Evolutionary conservation across 2,888 invertebrate genomes (phyloP).

Genomic region (Thecophora atra): DNA sequence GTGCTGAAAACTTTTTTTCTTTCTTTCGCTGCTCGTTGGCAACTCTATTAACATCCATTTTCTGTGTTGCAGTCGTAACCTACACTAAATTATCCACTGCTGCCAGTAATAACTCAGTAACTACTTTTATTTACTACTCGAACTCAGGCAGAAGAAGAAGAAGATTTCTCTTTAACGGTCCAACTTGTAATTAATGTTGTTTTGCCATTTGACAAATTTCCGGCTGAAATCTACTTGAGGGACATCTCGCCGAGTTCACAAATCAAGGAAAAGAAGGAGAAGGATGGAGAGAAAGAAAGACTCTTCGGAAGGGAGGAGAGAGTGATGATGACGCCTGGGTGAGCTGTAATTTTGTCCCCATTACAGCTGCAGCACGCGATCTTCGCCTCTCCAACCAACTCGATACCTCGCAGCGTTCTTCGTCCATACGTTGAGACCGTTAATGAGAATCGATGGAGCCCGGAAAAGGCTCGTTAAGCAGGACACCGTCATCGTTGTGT

Average conservation of each 20-base stretch:
- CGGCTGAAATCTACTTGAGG: conserved; percentile 39
- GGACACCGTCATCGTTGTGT: neutral
- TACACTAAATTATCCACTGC: conserved; percentile 25
- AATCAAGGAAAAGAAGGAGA: neutral
- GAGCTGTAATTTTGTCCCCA: conserved; percentile 28
- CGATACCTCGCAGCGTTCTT: conserved; percentile 9
- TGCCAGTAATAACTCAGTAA: conserved; percentile 42
- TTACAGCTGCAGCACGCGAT: conserved; percentile 37
- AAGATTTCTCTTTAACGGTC: conserved; percentile 15
- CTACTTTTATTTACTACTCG: conserved; percentile 28
- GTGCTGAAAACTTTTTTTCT: too few relatives aligned
- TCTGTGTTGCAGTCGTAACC: neutral
- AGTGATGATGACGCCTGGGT: neutral
- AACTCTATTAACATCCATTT: conserved; percentile 27
- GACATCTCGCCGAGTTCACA: conserved; percentile 35
- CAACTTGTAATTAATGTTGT: conserved; percentile 36
- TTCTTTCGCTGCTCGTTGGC: conserved; percentile 19
- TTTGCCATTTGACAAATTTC: conserved; percentile 49
- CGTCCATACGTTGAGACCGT: conserved; percentile 24
- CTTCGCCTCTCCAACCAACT: too few relatives aligned
- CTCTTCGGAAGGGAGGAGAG: neutral
- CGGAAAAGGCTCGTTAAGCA: conserved; percentile 11
- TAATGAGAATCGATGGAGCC: conserved; percentile 45
- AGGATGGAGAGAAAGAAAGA: neutral
- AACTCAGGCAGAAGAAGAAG: neutral